Evolutionary conservation across 1,140 invertebrate genomes (phyloP), one percentile per base, ranked within the genome.

Genomic region (Eumeta japonica): DNA sequence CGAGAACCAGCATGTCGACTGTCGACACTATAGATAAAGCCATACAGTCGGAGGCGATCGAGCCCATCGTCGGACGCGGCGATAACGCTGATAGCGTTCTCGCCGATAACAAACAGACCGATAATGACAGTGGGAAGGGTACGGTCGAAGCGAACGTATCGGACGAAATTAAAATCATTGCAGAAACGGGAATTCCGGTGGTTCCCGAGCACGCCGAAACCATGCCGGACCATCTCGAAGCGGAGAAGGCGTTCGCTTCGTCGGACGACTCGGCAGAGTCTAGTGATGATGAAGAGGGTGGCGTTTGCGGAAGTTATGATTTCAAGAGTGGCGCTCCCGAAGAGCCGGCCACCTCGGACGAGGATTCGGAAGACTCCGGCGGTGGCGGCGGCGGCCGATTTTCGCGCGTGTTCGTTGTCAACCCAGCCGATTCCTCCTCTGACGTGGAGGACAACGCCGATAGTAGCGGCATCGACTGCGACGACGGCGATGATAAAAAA

Each of bases 361-460:
- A 82, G 19, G 82, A 83, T 45, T 84, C 80, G 16, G 82, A 85
- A 32, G 82, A 85, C 38, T 78, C 82, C 1, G 82, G 83, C 3
- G 82, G 83, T 12, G 75, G 77, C n/a, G 81, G 83, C 10, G 76
- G 82, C 0, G 81, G 83, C 10, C 75, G 79, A 12, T 89, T 88
- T 53, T 87, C 86, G 0, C 78, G 83, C 11, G 84, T 88, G 0
- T 87, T 88, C 49, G 80, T 88, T 0, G 85, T 89, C 1, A 89
- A 89, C 50, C 81, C 82, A 3, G 79, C 81, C 28, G 80, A 81
- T 16, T 77, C 83, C 0, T 84, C 81, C 5, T 85, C 84, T 3
- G 82, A 83, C 28, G 75, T 81, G 10, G 81, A 79, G 39, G 79
- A 80, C 39, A 68, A 71, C 35, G 65, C 65, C 10, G 70, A 70